phyloP scores from a whole-genome alignment of 1,140 invertebrate genomes.

The Oryctes rhinoceros region DNA sequence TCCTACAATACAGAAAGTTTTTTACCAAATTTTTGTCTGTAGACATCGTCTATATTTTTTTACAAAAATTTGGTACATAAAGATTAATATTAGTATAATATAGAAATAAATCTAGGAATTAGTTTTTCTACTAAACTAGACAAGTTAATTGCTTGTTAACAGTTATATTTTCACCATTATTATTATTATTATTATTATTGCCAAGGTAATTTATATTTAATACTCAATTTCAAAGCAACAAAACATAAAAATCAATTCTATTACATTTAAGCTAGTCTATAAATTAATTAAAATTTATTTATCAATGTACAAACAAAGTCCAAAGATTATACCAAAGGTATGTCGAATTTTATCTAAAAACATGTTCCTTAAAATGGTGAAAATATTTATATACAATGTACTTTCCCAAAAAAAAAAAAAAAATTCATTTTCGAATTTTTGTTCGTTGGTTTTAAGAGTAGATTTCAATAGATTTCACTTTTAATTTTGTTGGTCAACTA shows the following conservation, averaged over 20 bases:
- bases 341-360: not conserved
- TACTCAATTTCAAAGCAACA: not conserved
- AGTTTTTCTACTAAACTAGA: slow-evolving; percentile 24
- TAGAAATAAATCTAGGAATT: slow-evolving; percentile 1
- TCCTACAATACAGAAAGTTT: no score
- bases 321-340: slow-evolving; percentile 10
- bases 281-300: not conserved
- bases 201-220: not conserved
- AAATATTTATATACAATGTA: not conserved
- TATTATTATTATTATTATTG: not conserved
- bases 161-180: slow-evolving; percentile 20
- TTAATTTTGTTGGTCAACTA: not conserved
- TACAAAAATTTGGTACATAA: not conserved
- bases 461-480: no score
- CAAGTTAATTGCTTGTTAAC: no score
- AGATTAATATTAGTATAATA: slow-evolving; percentile 3
- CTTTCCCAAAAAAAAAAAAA: not conserved
- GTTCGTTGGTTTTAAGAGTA: no score
- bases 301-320: not conserved
- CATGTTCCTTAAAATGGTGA: slow-evolving; percentile 5
- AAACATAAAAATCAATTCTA: not conserved
- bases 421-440: no score
- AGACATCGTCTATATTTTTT: not conserved
- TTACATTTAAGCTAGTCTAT: not conserved
- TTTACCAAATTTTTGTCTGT: no score